Evolutionary conservation across 2,888 invertebrate species (phyloP), one percentile per base, ranked within the genome.

Genomic region (Drosophila mimica): DNA sequence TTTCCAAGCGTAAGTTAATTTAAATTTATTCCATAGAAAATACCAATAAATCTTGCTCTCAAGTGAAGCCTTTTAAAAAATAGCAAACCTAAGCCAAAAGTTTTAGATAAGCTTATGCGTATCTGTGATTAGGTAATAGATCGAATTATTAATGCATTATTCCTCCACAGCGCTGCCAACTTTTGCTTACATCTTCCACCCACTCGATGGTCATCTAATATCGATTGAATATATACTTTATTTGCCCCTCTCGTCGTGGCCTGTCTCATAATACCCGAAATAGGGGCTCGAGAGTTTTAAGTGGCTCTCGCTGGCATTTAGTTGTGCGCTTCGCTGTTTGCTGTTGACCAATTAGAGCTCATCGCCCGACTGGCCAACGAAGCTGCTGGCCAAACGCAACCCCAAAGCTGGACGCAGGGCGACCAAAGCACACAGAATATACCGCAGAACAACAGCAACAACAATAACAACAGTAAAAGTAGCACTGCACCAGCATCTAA

Each of bases 341-440:
- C 76, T 56, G 68, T 62, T 86, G 89, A 86, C 86, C 86, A 86
- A 86, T 86, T 86, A 88, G 79, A 89, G 68, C 71, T 58, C 70
- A 65, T 58, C 48, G 70, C 62, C 53, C 46, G 70, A 66, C 53
- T 51, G 71, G 74, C 82, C 73, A 79, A 60, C 81, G 52, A 64
- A 56, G 65, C 69, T 59, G 80, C 80, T 70, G 64, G 74, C 70
- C 75, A 79, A 74, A 52, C 70, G 73, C 81, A 80, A 81, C 81
- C 81, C 83, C 67, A 61, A 69, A 78, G 61, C 59, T 74, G 69
- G 70, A 76, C 54, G 56, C 59, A 28, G 34, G 28, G 36, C 74
- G 66, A 53, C 62, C 75, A 46, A 33, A 46, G 43, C 31, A 53
- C 43, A 76, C 63, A 70, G 70, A 74, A 71, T 34, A 57, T 52